These are phyloP conservation scores for Anhinga rufa DNA, from an alignment of 2,113 vertebrate species.

Conservation along the genomic window DNA sequence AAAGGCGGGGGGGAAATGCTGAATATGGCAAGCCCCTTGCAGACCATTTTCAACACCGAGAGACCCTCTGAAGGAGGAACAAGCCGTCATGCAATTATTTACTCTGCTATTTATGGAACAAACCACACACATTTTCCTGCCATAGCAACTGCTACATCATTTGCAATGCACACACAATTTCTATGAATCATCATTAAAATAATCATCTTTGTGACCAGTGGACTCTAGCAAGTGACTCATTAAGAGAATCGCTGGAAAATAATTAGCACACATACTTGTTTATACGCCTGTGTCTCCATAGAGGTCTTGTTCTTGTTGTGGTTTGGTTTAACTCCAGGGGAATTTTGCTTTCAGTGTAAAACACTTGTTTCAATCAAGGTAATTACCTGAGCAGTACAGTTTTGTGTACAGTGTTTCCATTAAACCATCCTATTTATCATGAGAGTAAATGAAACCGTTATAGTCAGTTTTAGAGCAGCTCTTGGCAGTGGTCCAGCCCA, in stretches of 20 bases:
- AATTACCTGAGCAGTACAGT: constrained; percentile 46
- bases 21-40: fast-evolving
- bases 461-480: not conserved
- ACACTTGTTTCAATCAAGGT: constrained; percentile 53
- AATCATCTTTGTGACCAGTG: constrained; percentile 38
- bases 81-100: constrained; percentile 8
- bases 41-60: not conserved
- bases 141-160: constrained; percentile 19
- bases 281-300: not conserved
- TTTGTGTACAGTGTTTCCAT: constrained; percentile 35
- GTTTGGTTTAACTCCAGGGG: constrained; percentile 34
- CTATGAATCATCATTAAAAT: constrained; percentile 50
- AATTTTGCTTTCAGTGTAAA: constrained; percentile 37
- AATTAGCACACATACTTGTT: constrained; percentile 29
- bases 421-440: constrained; percentile 23
- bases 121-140: not conserved
- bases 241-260: constrained; percentile 41
- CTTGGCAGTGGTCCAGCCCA: not conserved
- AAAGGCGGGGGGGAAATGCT: not conserved
- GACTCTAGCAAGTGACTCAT: constrained; percentile 43
- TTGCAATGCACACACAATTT: not conserved
- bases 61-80: not conserved
- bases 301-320: not conserved
- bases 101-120: constrained; percentile 21
- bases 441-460: not conserved